Evolutionary conservation across 2,113 vertebrate genomes (phyloP), one percentile per base, ranked within the genome.

Genomic region (Urocynchramus pylzowi): DNA sequence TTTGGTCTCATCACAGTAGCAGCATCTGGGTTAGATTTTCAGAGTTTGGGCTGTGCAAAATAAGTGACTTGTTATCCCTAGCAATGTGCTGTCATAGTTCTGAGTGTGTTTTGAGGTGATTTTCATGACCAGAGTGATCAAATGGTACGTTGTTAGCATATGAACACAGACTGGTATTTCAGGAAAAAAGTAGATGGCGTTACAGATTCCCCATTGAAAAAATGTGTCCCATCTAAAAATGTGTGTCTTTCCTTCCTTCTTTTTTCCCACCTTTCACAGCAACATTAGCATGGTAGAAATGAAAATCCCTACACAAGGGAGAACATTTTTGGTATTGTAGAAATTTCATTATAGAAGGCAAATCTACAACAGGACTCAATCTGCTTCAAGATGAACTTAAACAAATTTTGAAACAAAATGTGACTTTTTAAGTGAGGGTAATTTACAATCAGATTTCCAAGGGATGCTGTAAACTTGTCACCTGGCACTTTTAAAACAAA

Each of bases 161-260:
- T 0, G 1, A 33, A 67, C 0, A 0, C 26, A 26, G 53, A 69
- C 27, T 33, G 19, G 17, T 67, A 28, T 69, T 84, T 78, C 74
- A 83, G 42, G 21, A 83, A 84, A 74, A 56, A 60, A 84, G 33
- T 9, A 64, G 6, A 17, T 87, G n/a, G 16, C 49, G 54, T 33
- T 78, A 68, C 18, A 60, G 53, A 78, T 84, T 88, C 21, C 26
- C 23, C 39, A 61, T 0, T 23, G 21, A 71, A 17, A 70, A 89
- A 76, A 54, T 14, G 9, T n/a, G 12, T 45, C 13, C 17, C 14
- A 23, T 69, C 31, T 90, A 84, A 86, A 73, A 95, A 76, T 7
- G 12, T 28, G 3, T 45, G 24, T 9, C 16, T 73, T 64, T 80
- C 37, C 22, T 59, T 7, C 30, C 17, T 76, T 71, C 17, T 47